Evolutionary conservation across 2,888 invertebrate species (phyloP).

Genomic region (Clunio marinus): DNA sequence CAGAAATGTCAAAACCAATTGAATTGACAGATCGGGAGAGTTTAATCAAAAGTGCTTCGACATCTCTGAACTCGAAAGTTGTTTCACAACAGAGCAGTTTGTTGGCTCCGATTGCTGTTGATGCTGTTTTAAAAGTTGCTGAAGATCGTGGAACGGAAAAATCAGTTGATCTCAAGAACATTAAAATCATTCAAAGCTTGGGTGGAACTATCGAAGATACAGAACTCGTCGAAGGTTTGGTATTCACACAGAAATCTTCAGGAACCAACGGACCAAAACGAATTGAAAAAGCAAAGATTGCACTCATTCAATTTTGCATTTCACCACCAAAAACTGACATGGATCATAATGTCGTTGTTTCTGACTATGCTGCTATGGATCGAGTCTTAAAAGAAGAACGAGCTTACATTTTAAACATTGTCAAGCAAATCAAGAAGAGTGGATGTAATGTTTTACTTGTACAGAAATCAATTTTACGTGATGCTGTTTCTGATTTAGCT

Average conservation of each 20-base stretch:
- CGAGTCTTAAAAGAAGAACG: conserved; percentile 96
- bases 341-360: conserved; percentile 93
- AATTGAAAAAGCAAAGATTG: conserved; percentile 97
- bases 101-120: conserved; percentile 94
- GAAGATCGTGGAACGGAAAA: conserved; percentile 59
- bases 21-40: conserved; percentile 82
- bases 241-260: conserved; percentile 83
- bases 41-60: conserved; percentile 91
- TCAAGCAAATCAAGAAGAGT: conserved; percentile 97
- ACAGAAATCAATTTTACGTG: conserved; percentile 74
- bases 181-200: conserved; percentile 93
- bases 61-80: conserved; percentile 96
- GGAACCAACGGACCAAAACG: conserved; percentile 89
- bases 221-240: conserved; percentile 89
- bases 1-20: conserved; percentile 78
- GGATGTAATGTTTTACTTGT: conserved; percentile 97
- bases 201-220: conserved; percentile 98
- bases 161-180: conserved; percentile 88
- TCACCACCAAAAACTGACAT: conserved; percentile 99
- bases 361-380: conserved; percentile 99
- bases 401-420: conserved; percentile 94
- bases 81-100: conserved; percentile 96
- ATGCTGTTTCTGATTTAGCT: conserved; percentile 95
- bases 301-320: conserved; percentile 98
- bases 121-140: conserved; percentile 78